Base-by-base conservation (phyloP, 2,888 invertebrate species). In the Diogma glabrata region DNA sequence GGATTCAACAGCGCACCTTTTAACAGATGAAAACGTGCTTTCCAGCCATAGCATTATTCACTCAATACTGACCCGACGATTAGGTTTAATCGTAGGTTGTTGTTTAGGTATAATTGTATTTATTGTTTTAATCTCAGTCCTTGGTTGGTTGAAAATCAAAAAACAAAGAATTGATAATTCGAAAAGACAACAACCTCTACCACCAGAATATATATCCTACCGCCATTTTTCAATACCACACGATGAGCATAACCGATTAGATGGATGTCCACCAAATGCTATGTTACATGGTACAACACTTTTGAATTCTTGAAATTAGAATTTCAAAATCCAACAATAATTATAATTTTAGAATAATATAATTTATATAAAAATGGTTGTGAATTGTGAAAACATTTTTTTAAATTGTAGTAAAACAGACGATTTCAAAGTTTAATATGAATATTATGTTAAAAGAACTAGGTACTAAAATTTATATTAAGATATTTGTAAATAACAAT, bases 41-140 rank as follows among this genome's bases (percentile, higher is more conserved):
- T 78, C 80, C 14, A 81, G 80, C 61, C 79, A 82, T 19, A 81
- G 81, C 20, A 78, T 82, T 67, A 79, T 84, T 43, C 81, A 82
- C 57, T 86, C 84, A 54, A 81, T 91, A 62, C 73, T 90, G 33
- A 87, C 87, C 4, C 75, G 89, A 53, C 77, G 90, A 57, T 74
- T 91, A 52, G 89, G 90, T 24, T 77, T 91, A 57, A 87, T 90
- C 60, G 84, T 91, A 51, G 90, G 90, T 49, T 85, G 87, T 65
- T 87, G 86, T 63, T 80, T 91, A 75, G 89, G 89, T 50, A 84
- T 88, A 62, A 78, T 89, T 54, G 87, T 91, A 48, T 89, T 91
- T 64, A 77, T 91, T 50, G 81, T 88, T 22, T 74, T 90, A 61
- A 84, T 89, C 51, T 86, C 88, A n/a, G 81, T 84, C 45, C 74